Evolutionary conservation across 2,113 vertebrate species (phyloP).

Genomic region (Gracilinanus agilis): DNA sequence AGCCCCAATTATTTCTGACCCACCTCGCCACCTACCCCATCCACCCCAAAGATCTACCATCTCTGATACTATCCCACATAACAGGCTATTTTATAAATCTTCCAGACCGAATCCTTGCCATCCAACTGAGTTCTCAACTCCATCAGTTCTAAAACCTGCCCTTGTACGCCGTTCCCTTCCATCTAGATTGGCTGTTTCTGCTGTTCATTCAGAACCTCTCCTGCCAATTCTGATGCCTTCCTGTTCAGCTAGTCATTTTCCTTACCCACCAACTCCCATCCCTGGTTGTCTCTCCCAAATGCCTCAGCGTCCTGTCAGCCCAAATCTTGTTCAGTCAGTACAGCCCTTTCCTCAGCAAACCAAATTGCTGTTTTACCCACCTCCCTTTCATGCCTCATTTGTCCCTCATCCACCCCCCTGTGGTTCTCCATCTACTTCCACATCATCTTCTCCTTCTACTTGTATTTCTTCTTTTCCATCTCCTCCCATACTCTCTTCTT

Average conservation of each 20-base stretch:
- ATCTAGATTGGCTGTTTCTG: conserved; percentile 50
- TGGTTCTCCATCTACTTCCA: conserved; percentile 56
- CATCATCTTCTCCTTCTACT: conserved; percentile 42
- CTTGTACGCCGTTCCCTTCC: conserved; percentile 73
- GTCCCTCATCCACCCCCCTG: not conserved
- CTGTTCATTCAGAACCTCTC: conserved; percentile 53
- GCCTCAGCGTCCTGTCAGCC: conserved; percentile 41
- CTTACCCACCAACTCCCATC: conserved; percentile 21
- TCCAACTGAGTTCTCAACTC: conserved; percentile 38
- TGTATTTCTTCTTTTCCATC: conserved; percentile 44
- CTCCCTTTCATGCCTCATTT: conserved; percentile 30
- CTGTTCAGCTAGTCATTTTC: conserved; percentile 44
- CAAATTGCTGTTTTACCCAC: conserved; percentile 38
- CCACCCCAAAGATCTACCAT: conserved; percentile 26
- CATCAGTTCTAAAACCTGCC: conserved; percentile 53
- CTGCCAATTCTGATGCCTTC: conserved; percentile 62
- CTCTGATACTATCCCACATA: conserved; percentile 57
- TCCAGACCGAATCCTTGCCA: conserved; percentile 59
- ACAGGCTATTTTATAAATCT: conserved; percentile 68
- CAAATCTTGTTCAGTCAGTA: conserved; percentile 48
- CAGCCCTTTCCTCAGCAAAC: conserved; percentile 46
- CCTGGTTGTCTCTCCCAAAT: conserved; percentile 15
- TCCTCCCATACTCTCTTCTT: conserved; percentile 35
- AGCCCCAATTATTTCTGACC: conserved; percentile 61
- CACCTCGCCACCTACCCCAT: conserved; percentile 34